These are phyloP conservation scores for Sorex araneus DNA, from an alignment of 2,113 vertebrate species.

Conservation along the genomic window DNA sequence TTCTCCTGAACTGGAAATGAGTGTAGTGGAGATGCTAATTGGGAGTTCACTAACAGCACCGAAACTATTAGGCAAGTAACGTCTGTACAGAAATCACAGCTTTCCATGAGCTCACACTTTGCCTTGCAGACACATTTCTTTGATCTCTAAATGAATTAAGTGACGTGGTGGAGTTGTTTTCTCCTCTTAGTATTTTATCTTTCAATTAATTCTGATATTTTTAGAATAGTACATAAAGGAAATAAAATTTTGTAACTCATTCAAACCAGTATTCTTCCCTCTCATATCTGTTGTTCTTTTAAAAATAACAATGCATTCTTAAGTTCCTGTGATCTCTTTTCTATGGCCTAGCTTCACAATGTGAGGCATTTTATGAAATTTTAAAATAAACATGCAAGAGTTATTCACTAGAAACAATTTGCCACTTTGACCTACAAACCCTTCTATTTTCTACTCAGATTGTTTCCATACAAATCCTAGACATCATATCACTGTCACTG, in stretches of 20 bases:
- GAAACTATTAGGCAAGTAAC: neutral
- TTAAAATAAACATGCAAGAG: constrained; percentile 27
- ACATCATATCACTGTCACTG: neutral
- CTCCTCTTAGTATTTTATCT: constrained; percentile 3
- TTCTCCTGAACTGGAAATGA: constrained; percentile 12
- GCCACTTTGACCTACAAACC: neutral
- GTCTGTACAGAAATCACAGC: neutral
- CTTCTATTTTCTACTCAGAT: constrained; percentile 26
- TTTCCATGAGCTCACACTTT: constrained; percentile 14
- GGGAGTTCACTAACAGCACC: neutral
- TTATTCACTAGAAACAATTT: constrained; percentile 10
- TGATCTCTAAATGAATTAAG: constrained; percentile 11
- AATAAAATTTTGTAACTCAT: neutral
- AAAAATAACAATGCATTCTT: constrained; percentile 18
- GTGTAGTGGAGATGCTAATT: constrained; percentile 4
- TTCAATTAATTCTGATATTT: constrained; percentile 17
- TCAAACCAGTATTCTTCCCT: neutral
- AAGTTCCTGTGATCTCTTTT: neutral
- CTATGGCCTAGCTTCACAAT: constrained; percentile 2
- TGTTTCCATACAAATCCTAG: constrained; percentile 55
- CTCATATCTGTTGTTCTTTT: constrained; percentile 21
- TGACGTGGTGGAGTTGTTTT: neutral
- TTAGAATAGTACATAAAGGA: constrained; percentile 12
- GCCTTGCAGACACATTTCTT: constrained; percentile 22
- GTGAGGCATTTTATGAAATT: neutral